Conservation (phyloP, 2,888 invertebrate genomes). For the Octonoba sinensis region DNA sequence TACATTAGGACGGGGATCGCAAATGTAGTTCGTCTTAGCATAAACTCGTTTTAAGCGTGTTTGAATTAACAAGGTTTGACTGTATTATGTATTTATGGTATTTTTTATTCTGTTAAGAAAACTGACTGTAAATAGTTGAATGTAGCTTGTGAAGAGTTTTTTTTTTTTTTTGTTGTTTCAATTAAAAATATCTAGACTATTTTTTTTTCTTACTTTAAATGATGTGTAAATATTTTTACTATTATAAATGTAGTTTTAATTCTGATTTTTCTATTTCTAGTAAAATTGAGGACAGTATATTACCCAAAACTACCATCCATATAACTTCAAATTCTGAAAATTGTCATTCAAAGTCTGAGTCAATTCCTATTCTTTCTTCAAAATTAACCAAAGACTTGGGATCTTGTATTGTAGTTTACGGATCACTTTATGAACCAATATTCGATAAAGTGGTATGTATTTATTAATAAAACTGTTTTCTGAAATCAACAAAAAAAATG, state of each 20-base stretch:
- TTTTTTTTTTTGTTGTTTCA: no score
- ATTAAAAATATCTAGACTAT: no score
- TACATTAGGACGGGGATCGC: no score
- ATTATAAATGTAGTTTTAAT: not conserved
- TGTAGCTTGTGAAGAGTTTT: no score
- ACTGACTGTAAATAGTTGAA: no score
- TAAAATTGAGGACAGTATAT: conserved; percentile 19
- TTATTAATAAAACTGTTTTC: not conserved
- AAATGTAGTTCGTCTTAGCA: no score
- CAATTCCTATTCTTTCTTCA: conserved; percentile 21
- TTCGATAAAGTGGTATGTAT: conserved; percentile 48
- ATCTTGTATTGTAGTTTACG: conserved; percentile 32
- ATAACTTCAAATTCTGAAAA: conserved; percentile 18
- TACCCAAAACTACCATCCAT: conserved; percentile 19
- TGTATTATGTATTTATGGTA: no score
- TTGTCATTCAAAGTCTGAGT: no score
- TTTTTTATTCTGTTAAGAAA: no score
- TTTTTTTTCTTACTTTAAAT: no score
- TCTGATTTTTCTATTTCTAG: not conserved
- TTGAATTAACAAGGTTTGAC: no score
- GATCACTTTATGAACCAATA: conserved; percentile 9
- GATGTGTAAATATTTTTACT: not conserved
- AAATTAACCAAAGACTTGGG: conserved; percentile 15
- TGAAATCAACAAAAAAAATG: not conserved
- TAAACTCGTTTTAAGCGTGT: no score